Evolutionary conservation across 2,888 invertebrate species (phyloP).

Genomic region (Torymus aiolomorphi): DNA sequence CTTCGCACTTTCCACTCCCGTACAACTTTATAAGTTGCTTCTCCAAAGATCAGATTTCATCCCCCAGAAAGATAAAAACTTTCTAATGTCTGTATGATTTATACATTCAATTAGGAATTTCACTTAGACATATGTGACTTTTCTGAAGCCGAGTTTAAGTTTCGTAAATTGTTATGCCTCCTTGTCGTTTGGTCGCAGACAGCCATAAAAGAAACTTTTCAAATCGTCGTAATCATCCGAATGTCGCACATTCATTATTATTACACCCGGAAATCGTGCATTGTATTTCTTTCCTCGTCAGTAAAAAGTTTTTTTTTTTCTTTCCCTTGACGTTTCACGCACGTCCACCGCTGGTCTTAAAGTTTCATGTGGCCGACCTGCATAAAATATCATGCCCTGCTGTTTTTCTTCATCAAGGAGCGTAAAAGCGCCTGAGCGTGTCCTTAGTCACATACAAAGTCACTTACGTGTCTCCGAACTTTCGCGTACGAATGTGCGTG

Average conservation of each 20-base stretch:
- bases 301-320: not conserved
- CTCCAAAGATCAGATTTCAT: slow-evolving; percentile 30
- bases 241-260: slow-evolving; percentile 6
- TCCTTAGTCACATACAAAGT: not conserved
- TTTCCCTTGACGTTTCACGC: not conserved
- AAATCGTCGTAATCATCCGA: not conserved
- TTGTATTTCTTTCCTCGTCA: not conserved
- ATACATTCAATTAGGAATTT: slow-evolving; percentile 40
- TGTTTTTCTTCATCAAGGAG: slow-evolving; percentile 24
- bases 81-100: slow-evolving; percentile 20
- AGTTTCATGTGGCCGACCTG: slow-evolving; percentile 27
- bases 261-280: not conserved
- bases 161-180: not conserved
- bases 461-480: not conserved
- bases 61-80: slow-evolving; percentile 38
- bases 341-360: slow-evolving; percentile 5
- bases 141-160: slow-evolving; percentile 13
- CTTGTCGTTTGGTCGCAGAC: not conserved
- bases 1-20: too few relatives aligned
- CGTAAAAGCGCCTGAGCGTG: not conserved
- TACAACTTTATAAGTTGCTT: too few relatives aligned
- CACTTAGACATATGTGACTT: not conserved
- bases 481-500: slow-evolving; percentile 5
- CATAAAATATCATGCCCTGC: slow-evolving; percentile 21
- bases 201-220: slow-evolving; percentile 20